phyloP scores from a whole-genome alignment of 2,113 vertebrate genomes.

The Mola mola region DNA sequence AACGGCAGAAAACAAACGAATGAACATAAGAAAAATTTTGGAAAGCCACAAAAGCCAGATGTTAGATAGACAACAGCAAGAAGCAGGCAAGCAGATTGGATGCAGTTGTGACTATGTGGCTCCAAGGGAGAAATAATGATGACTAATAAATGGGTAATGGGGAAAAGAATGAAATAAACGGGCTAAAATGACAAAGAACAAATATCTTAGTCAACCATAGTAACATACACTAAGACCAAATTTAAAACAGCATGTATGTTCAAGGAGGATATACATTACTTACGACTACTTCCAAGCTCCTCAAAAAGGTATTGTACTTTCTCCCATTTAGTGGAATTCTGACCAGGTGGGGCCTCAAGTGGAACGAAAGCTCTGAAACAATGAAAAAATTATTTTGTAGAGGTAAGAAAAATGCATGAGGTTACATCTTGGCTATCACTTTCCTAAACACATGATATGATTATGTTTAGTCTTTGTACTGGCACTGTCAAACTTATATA shows the following conservation, averaged over 20 bases:
- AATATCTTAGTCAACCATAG: too few relatives aligned
- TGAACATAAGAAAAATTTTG: too few relatives aligned
- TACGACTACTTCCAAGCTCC: constrained; percentile 95
- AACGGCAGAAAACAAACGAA: too few relatives aligned
- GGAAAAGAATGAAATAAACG: background rate
- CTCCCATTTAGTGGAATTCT: constrained; percentile 96
- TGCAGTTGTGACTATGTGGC: background rate
- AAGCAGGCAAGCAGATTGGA: background rate
- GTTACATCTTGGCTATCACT: background rate
- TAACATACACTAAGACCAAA: background rate
- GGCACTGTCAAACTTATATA: too few relatives aligned
- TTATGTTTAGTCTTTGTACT: background rate
- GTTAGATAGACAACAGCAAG: background rate
- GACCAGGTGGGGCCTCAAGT: constrained; percentile 83
- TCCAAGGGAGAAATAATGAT: background rate
- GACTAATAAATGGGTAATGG: background rate
- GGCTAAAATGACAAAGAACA: background rate
- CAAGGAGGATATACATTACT: constrained; percentile 78
- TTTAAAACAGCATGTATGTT: background rate
- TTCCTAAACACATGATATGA: background rate
- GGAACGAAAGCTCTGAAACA: constrained; percentile 91
- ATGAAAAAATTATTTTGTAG: constrained; percentile 15
- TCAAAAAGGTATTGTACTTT: constrained; percentile 94
- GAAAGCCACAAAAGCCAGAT: too few relatives aligned
- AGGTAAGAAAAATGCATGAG: background rate